phyloP scores from a whole-genome alignment of 1,140 invertebrate genomes.

The Aphelinus certus region DNA sequence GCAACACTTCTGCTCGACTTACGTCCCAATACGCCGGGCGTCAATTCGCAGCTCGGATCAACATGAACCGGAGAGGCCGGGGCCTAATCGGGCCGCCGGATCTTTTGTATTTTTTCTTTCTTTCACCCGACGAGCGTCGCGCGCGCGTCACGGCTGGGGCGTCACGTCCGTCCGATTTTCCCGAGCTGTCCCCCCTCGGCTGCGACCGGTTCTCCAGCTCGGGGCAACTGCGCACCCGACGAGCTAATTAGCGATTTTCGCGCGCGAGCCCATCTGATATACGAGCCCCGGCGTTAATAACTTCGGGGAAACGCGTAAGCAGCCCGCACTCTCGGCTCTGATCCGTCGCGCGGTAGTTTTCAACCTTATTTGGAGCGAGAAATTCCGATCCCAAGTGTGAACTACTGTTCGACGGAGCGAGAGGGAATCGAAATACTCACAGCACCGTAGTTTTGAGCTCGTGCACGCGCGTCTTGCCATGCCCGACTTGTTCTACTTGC shows the following conservation, averaged over 20 bases:
- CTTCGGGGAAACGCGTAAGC: too few species aligned
- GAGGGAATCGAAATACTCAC: too few species aligned
- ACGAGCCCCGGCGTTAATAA: too few species aligned
- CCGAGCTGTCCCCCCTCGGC: background rate
- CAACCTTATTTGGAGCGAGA: background rate
- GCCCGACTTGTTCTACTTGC: background rate
- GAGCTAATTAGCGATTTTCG: slow-evolving; percentile 31
- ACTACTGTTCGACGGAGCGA: too few species aligned
- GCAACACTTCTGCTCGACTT: too few species aligned
- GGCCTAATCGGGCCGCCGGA: too few species aligned
- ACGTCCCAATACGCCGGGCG: too few species aligned
- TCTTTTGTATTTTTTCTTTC: too few species aligned
- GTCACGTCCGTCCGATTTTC: background rate
- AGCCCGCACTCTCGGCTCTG: background rate
- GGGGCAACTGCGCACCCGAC: background rate
- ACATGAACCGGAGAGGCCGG: too few species aligned
- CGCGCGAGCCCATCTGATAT: background rate
- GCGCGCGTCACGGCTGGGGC: background rate
- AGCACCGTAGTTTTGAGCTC: background rate
- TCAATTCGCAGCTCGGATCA: too few species aligned
- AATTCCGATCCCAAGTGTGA: too few species aligned
- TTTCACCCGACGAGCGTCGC: too few species aligned
- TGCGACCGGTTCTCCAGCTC: slow-evolving; percentile 11
- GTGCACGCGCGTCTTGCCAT: background rate
- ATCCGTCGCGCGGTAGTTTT: background rate